Conservation (phyloP, 2,888 invertebrate genomes). For the Elmis aenea region DNA sequence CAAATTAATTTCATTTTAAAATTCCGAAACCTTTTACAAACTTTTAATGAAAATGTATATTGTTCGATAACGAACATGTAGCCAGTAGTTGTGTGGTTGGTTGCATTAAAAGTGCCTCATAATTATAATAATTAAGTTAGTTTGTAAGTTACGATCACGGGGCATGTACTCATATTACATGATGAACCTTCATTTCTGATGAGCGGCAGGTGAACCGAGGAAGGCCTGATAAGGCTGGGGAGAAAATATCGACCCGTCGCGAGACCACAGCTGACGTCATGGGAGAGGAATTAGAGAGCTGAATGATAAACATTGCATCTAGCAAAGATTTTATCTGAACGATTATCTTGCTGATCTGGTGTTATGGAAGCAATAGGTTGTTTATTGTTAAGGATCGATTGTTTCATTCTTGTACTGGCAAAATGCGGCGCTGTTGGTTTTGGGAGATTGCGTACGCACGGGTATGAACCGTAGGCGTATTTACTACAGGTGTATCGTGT, state of each 20-base stretch:
- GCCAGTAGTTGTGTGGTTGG: no score
- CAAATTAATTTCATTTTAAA: no score
- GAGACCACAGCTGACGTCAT: constrained; percentile 26
- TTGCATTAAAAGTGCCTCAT: no score
- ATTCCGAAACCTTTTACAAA: no score
- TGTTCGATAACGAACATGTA: no score
- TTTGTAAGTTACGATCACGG: no score
- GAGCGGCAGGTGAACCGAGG: constrained; percentile 21
- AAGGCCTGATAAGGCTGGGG: constrained; percentile 21
- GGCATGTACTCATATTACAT: constrained; percentile 4
- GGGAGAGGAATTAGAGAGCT: constrained; percentile 15
- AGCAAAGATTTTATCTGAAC: constrained; percentile 1
- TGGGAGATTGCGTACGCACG: background rate
- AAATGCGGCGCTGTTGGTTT: no score
- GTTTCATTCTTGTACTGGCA: background rate
- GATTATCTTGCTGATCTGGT: no score
- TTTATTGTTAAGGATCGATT: no score
- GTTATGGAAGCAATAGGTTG: no score
- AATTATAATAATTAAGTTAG: no score
- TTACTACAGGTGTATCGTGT: constrained; percentile 8
- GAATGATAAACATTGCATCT: background rate
- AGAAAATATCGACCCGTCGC: constrained; percentile 24
- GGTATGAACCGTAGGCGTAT: constrained; percentile 4
- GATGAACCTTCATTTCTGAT: constrained; percentile 13
- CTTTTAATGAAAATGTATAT: no score